Percentiles rank a stretch among this genome's conserved stretches.
Conservation (phyloP, 2,888 invertebrate genomes). For the Tetranychus truncatus region DNA sequence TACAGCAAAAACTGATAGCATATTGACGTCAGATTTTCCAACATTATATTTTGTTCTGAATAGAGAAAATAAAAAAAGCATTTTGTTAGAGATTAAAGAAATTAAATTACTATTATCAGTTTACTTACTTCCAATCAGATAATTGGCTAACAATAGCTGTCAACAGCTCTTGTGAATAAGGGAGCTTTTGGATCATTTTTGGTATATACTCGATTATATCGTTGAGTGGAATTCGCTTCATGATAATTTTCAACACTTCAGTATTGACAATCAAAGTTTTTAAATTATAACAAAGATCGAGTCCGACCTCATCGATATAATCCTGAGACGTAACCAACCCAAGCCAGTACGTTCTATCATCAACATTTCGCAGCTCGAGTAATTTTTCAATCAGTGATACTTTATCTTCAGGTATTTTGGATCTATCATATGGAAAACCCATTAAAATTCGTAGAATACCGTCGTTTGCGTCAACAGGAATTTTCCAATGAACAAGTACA, state of each 20-base stretch:
- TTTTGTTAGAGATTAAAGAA: neutral
- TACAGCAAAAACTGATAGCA: neutral
- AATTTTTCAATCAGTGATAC: neutral
- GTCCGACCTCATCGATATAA: neutral
- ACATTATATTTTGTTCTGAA: neutral
- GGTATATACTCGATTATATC: neutral
- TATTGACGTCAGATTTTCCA: neutral
- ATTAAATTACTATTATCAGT: neutral
- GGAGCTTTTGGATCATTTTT: neutral
- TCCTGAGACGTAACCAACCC: neutral
- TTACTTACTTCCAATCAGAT: neutral
- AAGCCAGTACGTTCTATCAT: neutral
- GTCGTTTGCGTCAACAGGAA: neutral
- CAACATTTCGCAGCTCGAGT: neutral
- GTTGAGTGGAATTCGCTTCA: neutral
- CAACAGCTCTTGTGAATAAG: neutral
- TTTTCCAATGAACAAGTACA: neutral
- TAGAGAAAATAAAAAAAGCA: neutral
- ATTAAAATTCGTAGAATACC: neutral
- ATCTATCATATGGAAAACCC: neutral
- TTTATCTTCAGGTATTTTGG: neutral
- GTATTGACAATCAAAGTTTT: neutral
- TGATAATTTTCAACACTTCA: neutral
- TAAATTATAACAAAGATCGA: neutral
- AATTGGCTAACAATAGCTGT: neutral